Evolutionary conservation across 2,113 vertebrate species (phyloP), one percentile per base, ranked within the genome.

Genomic region (Physeter macrocephalus): DNA sequence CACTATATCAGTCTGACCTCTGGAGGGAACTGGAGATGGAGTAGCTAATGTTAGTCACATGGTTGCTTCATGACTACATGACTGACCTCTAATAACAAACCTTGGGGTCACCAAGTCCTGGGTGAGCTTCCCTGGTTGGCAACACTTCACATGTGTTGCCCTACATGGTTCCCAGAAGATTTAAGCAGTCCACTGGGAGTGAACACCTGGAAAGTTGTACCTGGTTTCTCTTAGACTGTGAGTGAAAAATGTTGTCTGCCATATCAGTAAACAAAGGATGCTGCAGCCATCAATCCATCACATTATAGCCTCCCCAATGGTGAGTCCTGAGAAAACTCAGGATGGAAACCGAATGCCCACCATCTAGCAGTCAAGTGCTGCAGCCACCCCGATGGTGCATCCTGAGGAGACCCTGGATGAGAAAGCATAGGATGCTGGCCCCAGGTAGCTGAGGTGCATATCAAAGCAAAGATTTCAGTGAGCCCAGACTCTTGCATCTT

Each of bases 341-440:
- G 3, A 39, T 29, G 71, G 41, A 41, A 43, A 29, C 71, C 3
- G 1, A 23, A 43, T 41, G 71, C 13, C 71, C 25, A 6, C 31
- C 2, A 27, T 1, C 2, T 4, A 29, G 72, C 72, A 1, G 41
- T 41, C 25, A 1, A 8, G 41, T 0, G 1, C 25, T 17, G 71
- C 71, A 74, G 27, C 71, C 14, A 5, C 7, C 0, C 14, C 0
- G 4, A 57, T 0, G 71, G 71, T 15, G 2, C 25, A 29, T 13
- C 62, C 39, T 1, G 14, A 46, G 41, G 41, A 57, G 71, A 15
- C 71, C 27, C 25, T 2, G 39, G 71, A 41, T 2, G 39, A 74
- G 71, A 41, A 74, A 74, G 25, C 71, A 43, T 25, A 43, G 71
- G 71, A 57, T 21, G 20, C 54, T 21, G 54, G 71, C 25, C 41